phyloP scores from a whole-genome alignment of 1,140 invertebrate species.

The Mercenaria mercenaria region DNA sequence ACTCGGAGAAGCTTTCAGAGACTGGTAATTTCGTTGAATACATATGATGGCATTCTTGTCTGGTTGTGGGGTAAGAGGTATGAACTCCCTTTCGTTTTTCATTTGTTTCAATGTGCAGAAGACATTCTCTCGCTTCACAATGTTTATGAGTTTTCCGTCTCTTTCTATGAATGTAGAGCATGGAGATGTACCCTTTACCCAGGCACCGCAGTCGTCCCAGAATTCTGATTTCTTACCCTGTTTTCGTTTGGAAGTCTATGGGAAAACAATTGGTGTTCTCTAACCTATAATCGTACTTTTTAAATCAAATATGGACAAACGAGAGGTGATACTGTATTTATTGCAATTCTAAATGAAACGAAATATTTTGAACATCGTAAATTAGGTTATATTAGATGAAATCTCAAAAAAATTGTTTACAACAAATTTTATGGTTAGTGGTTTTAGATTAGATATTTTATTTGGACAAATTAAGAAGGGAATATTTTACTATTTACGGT shows the following conservation, averaged over 20 bases:
- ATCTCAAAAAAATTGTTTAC: too few relatives aligned
- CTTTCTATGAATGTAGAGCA: neutral
- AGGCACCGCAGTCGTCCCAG: conserved; percentile 24
- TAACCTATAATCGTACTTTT: too few relatives aligned
- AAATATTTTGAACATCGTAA: too few relatives aligned
- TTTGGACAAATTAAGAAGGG: too few relatives aligned
- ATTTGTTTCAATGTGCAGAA: neutral
- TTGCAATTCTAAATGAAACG: too few relatives aligned
- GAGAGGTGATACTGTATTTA: too few relatives aligned
- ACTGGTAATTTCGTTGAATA: conserved; percentile 12
- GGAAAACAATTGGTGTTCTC: too few relatives aligned
- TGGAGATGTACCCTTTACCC: neutral
- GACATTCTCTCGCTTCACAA: neutral
- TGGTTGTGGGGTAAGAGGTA: neutral
- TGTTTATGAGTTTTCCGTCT: neutral
- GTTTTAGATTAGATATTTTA: too few relatives aligned
- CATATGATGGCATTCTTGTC: neutral
- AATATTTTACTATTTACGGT: too few relatives aligned
- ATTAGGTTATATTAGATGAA: too few relatives aligned
- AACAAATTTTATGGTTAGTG: too few relatives aligned
- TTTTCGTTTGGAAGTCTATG: neutral
- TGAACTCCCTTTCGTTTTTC: neutral
- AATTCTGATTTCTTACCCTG: neutral
- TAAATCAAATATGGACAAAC: too few relatives aligned
- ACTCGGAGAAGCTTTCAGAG: neutral